Base-by-base conservation (phyloP, 2,888 invertebrate genomes). In the Rhingia campestris region DNA sequence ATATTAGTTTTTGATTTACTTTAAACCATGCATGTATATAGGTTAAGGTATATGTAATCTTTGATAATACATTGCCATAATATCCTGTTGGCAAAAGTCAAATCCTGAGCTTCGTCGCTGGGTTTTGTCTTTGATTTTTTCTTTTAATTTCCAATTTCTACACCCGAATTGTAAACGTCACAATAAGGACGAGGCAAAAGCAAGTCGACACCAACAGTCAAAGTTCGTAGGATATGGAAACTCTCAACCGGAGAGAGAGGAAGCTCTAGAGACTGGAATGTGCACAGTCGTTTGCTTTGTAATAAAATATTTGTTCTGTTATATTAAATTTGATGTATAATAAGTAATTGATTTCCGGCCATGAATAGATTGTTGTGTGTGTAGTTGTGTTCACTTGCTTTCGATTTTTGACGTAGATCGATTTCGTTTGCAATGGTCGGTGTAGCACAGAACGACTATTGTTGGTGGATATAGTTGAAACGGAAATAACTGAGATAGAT, bases 301-400 rank as follows among this genome's bases (percentile, higher is more conserved):
- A 69, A 80, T 75, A 80, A 80, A 84, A 84, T 84, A 80, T 84
- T 80, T 84, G 80, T 43, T 80, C 66, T 47, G 59, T 51, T 66
- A 80, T 84, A 84, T 84, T 84, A 80, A 80, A 75, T 75, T 84
- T 75, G 80, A 80, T 75, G 70, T 75, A 80, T 74, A 80, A 80
- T 80, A 84, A 80, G 84, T 84, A 84, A 84, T 80, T 84, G 84
- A 75, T 80, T 79, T 80, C 74, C 69, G 84, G 74, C 61, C 80
- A 80, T 80, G 84, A 80, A 82, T 74, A 22, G 70, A 70, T 64
- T 59, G 63, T 12, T 66, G 32, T 51, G 53, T 4, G 30, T 41
- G 22, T 49, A 41, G 53, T 35, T 54, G 37, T 22, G 72, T 22
- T 22, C 22, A 81, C 49, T 66, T 77, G 64, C 49, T 53, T 77